Evolutionary conservation across 2,888 invertebrate species (phyloP).

Genomic region (Sesia bembeciformis): DNA sequence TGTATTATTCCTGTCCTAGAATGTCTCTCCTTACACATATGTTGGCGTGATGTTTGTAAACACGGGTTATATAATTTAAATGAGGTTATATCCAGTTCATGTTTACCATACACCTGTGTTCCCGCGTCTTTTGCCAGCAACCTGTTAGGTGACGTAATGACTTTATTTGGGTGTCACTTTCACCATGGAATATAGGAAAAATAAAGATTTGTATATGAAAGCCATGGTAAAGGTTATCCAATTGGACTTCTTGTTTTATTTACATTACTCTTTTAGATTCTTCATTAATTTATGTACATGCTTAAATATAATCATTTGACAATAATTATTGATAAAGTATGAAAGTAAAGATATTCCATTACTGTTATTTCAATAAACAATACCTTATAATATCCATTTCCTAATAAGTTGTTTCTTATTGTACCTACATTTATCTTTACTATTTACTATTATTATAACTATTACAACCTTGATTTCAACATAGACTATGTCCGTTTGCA

Average conservation of each 20-base stretch:
- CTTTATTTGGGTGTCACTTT: neutral
- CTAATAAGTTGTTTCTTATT: too few species aligned
- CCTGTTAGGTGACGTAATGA: slow-evolving; percentile 55
- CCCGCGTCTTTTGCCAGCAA: slow-evolving; percentile 49
- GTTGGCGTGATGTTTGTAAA: slow-evolving; percentile 27
- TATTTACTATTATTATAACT: too few species aligned
- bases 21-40: slow-evolving; percentile 14
- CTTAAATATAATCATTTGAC: too few species aligned
- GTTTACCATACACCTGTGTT: slow-evolving; percentile 20
- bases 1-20: slow-evolving; percentile 20
- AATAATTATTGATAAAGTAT: neutral
- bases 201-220: neutral
- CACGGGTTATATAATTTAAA: slow-evolving; percentile 38
- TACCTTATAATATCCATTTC: too few species aligned
- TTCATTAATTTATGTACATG: too few species aligned
- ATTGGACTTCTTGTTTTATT: neutral
- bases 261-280: neutral
- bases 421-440: too few species aligned
- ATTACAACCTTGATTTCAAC: too few species aligned
- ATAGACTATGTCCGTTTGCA: too few species aligned
- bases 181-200: neutral
- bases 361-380: neutral
- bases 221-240: too few species aligned
- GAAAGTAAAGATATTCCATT: neutral
- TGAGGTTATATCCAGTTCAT: slow-evolving; percentile 28